Conservation (phyloP, 2,797 vertebrate species). For the Percopsis omiscomaycus region DNA sequence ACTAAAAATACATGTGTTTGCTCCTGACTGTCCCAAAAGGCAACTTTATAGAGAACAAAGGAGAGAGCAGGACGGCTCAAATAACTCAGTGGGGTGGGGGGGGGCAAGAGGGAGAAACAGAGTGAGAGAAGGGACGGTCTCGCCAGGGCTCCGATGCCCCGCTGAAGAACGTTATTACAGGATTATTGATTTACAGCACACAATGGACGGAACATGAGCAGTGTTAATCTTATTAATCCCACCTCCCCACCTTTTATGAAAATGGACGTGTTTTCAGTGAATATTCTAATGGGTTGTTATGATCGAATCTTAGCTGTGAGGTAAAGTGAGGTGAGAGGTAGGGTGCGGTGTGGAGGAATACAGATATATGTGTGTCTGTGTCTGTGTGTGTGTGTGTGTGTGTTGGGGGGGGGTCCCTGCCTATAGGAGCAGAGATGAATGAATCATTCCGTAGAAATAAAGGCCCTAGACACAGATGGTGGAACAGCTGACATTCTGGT, state of each 20-base stretch:
- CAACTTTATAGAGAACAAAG: conserved; percentile 73
- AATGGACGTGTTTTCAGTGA: conserved; percentile 72
- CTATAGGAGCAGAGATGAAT: conserved; percentile 23
- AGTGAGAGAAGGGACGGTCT: conserved; percentile 55
- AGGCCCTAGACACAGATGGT: conserved; percentile 57
- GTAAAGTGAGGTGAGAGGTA: conserved; percentile 20
- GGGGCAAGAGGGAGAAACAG: not conserved
- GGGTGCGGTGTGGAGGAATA: conserved; percentile 27
- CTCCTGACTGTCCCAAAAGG: conserved; percentile 69
- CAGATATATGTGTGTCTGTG: not conserved
- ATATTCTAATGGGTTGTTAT: conserved; percentile 77
- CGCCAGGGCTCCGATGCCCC: conserved; percentile 59
- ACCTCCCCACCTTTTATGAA: conserved; percentile 68
- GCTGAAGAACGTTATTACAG: conserved; percentile 72
- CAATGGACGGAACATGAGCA: conserved; percentile 76
- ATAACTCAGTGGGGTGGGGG: conserved; percentile 22
- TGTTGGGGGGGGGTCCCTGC: conserved; percentile 19
- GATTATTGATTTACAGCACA: conserved; percentile 78
- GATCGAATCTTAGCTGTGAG: conserved; percentile 33
- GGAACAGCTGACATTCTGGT: conserved; percentile 78
- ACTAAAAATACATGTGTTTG: conserved; percentile 82
- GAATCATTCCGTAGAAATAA: conserved; percentile 49
- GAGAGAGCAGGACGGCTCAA: conserved; percentile 63
- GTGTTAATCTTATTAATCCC: conserved; percentile 78
- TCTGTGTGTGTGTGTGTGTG: not conserved